These are phyloP conservation scores for Trichonephila clavipes DNA, from an alignment of 1,140 invertebrate genomes.

Conservation along the genomic window DNA sequence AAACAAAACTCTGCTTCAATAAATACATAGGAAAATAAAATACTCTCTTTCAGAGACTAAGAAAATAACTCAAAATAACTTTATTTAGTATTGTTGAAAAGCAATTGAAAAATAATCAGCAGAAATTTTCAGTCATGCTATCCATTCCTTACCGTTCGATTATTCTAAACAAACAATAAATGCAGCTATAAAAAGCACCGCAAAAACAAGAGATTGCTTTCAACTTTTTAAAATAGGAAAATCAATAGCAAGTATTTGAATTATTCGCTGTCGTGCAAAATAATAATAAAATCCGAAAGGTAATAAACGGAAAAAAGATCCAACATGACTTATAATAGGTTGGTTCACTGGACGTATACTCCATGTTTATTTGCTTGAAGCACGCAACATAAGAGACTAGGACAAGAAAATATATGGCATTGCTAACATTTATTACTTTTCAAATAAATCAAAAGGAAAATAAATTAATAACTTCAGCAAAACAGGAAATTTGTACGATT, in stretches of 20 bases:
- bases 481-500: too few species aligned
- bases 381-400: background rate
- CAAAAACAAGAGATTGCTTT: background rate
- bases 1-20: background rate
- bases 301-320: background rate
- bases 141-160: background rate
- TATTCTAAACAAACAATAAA: background rate
- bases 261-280: background rate
- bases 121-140: background rate
- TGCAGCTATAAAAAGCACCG: background rate
- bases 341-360: background rate
- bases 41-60: background rate
- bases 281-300: conserved; percentile 22
- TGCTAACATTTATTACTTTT: background rate
- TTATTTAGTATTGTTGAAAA: background rate
- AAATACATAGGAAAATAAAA: background rate
- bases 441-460: background rate
- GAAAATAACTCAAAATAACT: background rate
- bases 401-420: background rate
- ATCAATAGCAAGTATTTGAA: background rate
- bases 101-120: background rate
- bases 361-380: background rate
- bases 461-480: background rate
- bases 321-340: conserved; percentile 3
- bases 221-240: background rate